Evolutionary conservation across 2,797 vertebrate genomes (phyloP).

Genomic region (Danio choprae): DNA sequence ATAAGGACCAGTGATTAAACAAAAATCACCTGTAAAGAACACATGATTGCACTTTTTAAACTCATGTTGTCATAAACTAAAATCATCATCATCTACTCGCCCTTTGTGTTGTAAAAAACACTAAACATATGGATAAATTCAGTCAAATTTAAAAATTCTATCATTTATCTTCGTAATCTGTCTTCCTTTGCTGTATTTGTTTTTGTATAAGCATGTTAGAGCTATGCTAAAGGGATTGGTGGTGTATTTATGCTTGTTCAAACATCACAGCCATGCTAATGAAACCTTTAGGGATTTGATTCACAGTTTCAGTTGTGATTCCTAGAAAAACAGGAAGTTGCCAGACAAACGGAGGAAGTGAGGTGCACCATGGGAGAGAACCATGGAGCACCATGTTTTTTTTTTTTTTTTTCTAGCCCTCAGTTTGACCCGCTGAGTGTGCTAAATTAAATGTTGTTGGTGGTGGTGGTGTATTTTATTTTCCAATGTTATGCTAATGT

Average conservation of each 20-base stretch:
- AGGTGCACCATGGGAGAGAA: conserved; percentile 57
- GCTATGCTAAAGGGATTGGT: background rate
- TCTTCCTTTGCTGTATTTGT: background rate
- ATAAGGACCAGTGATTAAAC: too few relatives aligned
- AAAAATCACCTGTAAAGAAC: too few relatives aligned
- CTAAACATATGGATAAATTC: too few relatives aligned
- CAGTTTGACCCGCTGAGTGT: conserved; percentile 4
- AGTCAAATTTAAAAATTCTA: too few relatives aligned
- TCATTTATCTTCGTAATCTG: background rate
- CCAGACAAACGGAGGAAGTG: conserved; percentile 70
- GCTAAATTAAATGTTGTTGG: background rate
- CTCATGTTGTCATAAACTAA: too few relatives aligned
- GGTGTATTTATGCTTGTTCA: background rate
- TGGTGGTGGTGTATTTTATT: background rate
- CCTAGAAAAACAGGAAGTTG: conserved; percentile 70
- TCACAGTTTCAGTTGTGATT: conserved; percentile 44
- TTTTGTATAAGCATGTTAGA: background rate
- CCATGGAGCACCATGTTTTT: too few relatives aligned
- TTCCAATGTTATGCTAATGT: background rate
- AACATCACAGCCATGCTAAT: conserved; percentile 12
- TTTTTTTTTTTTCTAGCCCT: conserved; percentile 52
- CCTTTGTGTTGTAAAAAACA: too few relatives aligned
- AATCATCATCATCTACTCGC: too few relatives aligned
- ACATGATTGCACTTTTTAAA: too few relatives aligned
- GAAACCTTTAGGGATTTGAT: conserved; percentile 52